Conservation (phyloP, 2,888 invertebrate genomes). For the Ectemnius lituratus region DNA sequence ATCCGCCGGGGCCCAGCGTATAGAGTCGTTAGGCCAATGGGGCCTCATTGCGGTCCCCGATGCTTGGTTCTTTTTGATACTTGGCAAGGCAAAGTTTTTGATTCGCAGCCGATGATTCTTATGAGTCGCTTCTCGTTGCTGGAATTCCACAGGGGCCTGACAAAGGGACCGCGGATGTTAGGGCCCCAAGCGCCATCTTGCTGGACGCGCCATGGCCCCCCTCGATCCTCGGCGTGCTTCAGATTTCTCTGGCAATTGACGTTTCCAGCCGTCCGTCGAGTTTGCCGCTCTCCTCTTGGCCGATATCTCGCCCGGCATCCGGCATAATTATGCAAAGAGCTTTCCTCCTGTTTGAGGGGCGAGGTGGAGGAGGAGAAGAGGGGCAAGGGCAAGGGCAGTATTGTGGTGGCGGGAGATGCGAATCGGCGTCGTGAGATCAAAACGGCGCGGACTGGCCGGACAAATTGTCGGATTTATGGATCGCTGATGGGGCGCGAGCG, state of each 20-base stretch:
- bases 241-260: background rate
- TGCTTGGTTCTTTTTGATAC: too few relatives aligned
- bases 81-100: too few relatives aligned
- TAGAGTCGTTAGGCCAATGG: too few relatives aligned
- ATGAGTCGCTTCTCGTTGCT: conserved; percentile 65
- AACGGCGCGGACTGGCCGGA: conserved; percentile 72
- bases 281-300: conserved; percentile 28
- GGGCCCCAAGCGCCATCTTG: conserved; percentile 56
- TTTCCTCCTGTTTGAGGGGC: background rate
- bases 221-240: background rate
- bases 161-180: conserved; percentile 64
- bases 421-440: conserved; percentile 72
- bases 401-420: conserved; percentile 55
- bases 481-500: conserved; percentile 70
- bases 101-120: conserved; percentile 38
- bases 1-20: too few relatives aligned
- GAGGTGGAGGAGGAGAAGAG: background rate
- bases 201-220: conserved; percentile 47
- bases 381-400: conserved; percentile 29
- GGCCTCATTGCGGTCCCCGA: too few relatives aligned
- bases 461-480: conserved; percentile 77
- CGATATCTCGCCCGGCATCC: conserved; percentile 58
- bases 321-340: conserved; percentile 70
- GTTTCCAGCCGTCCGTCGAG: conserved; percentile 16
- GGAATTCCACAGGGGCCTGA: conserved; percentile 65